A percentile compares a stretch with the other conserved stretches of the same genome.
These are phyloP conservation scores for Ladona fulva DNA, from an alignment of 1,140 invertebrate species.

Conservation along the genomic window DNA sequence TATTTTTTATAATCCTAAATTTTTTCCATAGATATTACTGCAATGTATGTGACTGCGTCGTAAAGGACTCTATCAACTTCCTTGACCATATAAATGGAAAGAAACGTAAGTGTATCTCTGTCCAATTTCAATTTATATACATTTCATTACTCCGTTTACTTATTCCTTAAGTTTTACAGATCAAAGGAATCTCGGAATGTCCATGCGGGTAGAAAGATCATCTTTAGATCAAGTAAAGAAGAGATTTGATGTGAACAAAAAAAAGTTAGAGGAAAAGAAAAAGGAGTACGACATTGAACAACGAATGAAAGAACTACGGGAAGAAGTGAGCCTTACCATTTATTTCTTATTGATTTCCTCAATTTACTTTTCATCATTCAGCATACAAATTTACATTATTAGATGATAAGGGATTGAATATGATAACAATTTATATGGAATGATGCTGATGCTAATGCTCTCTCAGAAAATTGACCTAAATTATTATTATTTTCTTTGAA, in stretches of 20 bases:
- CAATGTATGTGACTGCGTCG: conserved; percentile 99
- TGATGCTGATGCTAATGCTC: too few relatives aligned
- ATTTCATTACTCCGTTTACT: background rate
- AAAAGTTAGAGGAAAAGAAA: conserved; percentile 90
- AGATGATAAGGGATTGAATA: too few relatives aligned
- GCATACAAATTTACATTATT: too few relatives aligned
- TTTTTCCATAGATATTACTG: conserved; percentile 70
- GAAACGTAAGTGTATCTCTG: conserved; percentile 58
- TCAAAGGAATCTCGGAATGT: conserved; percentile 98
- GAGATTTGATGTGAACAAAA: conserved; percentile 86
- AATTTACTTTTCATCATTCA: too few relatives aligned
- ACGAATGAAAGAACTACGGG: conserved; percentile 83
- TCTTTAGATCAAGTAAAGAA: conserved; percentile 92
- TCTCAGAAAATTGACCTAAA: too few relatives aligned
- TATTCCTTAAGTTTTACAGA: conserved; percentile 44
- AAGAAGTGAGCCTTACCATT: conserved; percentile 56
- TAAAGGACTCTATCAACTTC: conserved; percentile 99
- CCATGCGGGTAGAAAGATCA: conserved; percentile 96
- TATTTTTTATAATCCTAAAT: conserved; percentile 19
- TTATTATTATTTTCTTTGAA: too few relatives aligned
- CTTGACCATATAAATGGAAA: conserved; percentile 99
- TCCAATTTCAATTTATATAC: conserved; percentile 1
- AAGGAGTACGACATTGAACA: conserved; percentile 93
- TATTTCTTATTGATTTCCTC: too few relatives aligned
- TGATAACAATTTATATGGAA: too few relatives aligned